These are phyloP conservation scores for Prosapia bicincta DNA, from an alignment of 2,888 invertebrate genomes.

Conservation along the genomic window DNA sequence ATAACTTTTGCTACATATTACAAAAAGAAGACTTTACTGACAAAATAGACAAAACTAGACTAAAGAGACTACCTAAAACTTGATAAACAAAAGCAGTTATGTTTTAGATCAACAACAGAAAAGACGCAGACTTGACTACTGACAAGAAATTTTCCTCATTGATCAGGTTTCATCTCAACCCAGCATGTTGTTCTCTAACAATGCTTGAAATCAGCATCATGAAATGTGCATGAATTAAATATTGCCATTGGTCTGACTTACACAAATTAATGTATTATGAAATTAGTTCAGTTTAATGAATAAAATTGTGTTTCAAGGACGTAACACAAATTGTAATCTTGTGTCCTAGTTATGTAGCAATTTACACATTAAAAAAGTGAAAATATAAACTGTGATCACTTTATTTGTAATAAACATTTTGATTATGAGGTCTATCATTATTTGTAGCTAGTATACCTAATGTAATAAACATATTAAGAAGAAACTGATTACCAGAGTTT, in stretches of 20 bases:
- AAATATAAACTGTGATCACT: neutral
- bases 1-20: too few relatives aligned
- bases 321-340: too few relatives aligned
- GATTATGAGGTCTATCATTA: neutral
- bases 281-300: too few relatives aligned
- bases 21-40: too few relatives aligned
- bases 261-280: too few relatives aligned
- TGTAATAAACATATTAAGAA: too few relatives aligned
- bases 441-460: neutral
- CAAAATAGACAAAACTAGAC: too few relatives aligned
- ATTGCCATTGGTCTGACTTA: neutral
- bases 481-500: too few relatives aligned
- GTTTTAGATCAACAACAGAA: neutral
- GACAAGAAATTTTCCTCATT: neutral
- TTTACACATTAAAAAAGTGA: too few relatives aligned
- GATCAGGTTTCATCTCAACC: neutral
- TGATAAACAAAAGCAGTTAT: neutral
- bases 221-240: neutral
- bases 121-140: neutral
- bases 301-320: too few relatives aligned
- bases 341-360: too few relatives aligned
- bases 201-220: neutral
- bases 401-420: neutral
- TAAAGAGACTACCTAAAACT: too few relatives aligned
- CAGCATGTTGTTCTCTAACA: neutral